A percentile compares a stretch with the other conserved stretches of the same genome.
Evolutionary conservation across 92 coral and sea anemone genomes (phyloP).

Genomic region (Parazoanthus darwini): DNA sequence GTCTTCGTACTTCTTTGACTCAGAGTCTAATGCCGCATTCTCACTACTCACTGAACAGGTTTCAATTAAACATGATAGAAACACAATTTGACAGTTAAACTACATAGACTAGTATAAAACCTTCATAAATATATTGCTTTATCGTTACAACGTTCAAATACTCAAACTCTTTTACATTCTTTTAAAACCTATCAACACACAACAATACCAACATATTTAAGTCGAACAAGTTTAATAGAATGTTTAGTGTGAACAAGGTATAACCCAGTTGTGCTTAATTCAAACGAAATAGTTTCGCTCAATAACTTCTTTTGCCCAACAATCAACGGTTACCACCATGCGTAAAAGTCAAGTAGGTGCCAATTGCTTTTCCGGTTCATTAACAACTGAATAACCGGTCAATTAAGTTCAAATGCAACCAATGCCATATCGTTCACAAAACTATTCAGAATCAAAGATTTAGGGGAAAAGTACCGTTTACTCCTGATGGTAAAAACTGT

Average conservation of each 20-base stretch:
- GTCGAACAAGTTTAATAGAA: no score
- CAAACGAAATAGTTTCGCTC: not conserved
- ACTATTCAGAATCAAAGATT: not conserved
- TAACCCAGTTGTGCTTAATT: not conserved
- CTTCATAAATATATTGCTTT: no score
- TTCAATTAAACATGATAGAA: no score
- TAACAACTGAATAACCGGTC: not conserved
- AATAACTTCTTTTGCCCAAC: not conserved
- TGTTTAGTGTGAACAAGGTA: no score
- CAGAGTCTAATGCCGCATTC: not conserved
- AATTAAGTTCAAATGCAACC: not conserved
- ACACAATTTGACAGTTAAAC: no score
- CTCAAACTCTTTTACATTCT: no score
- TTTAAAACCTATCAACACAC: no score
- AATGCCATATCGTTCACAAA: not conserved
- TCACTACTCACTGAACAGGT: no score
- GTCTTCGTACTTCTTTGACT: not conserved
- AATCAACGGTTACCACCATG: not conserved
- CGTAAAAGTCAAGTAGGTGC: not conserved
- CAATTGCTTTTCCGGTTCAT: not conserved
- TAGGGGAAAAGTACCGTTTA: not conserved
- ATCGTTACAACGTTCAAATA: no score
- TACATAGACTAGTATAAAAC: no score
- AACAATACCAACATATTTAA: no score
- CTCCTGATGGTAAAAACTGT: not conserved